Evolutionary conservation across 2,888 invertebrate genomes (phyloP).

Genomic region (Chymomyza amoena): DNA sequence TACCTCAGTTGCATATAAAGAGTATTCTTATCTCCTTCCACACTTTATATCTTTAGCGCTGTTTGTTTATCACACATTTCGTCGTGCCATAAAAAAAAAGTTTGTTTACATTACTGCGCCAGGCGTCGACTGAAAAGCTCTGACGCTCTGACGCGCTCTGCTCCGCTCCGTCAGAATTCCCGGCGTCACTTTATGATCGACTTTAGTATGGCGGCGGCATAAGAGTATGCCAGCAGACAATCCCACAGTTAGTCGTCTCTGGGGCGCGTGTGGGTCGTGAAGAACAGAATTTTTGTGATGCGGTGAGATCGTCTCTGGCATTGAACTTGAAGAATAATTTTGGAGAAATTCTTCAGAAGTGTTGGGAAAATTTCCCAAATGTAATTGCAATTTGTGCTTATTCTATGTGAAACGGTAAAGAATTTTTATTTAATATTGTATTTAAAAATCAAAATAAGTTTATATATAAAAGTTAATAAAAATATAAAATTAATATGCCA

Average conservation of each 20-base stretch:
- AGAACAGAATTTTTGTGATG: constrained; percentile 50
- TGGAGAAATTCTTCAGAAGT: neutral
- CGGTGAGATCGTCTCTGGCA: neutral
- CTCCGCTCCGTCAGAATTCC: too few relatives aligned
- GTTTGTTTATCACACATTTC: neutral
- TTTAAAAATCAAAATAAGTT: neutral
- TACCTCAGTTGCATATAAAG: neutral
- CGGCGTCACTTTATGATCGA: neutral
- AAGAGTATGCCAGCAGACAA: neutral
- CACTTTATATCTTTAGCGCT: neutral
- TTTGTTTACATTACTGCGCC: neutral
- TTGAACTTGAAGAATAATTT: neutral
- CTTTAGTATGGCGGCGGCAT: neutral
- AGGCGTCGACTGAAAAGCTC: too few relatives aligned
- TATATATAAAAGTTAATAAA: too few relatives aligned
- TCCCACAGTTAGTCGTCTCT: constrained; percentile 55
- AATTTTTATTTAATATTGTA: neutral
- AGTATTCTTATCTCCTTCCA: neutral
- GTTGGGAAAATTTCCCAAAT: neutral
- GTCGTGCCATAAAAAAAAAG: neutral
- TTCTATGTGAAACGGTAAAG: neutral
- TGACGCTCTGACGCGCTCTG: neutral
- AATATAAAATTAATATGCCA: too few relatives aligned
- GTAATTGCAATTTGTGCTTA: neutral
- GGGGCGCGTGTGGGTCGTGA: constrained; percentile 45